phyloP scores from a whole-genome alignment of 2,113 vertebrate species.

The Pterocles burchelli region DNA sequence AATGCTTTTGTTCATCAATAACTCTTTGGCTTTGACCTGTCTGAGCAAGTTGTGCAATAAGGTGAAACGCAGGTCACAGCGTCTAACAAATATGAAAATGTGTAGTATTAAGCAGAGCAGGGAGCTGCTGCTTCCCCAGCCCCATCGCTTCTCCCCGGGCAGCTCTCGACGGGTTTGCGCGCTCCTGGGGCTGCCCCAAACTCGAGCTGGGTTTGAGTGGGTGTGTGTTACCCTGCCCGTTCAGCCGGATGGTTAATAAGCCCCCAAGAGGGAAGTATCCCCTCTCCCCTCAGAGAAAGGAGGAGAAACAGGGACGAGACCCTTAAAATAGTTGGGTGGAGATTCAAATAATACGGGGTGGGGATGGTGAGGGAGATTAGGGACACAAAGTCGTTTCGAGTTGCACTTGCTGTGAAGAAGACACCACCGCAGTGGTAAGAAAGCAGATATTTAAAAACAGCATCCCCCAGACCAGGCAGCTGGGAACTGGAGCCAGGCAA shows the following conservation, averaged over 20 bases:
- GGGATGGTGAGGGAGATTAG: neutral
- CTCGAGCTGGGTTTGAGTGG: neutral
- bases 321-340: neutral
- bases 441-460: conserved; percentile 16
- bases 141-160: neutral
- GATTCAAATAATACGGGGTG: neutral
- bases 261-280: neutral
- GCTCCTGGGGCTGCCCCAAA: neutral
- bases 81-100: conserved; percentile 93
- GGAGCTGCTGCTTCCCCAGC: neutral
- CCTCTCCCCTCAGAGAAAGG: neutral
- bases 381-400: conserved; percentile 5
- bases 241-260: neutral
- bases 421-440: neutral
- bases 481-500: neutral
- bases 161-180: neutral
- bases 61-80: conserved; percentile 98
- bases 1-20: conserved; percentile 94
- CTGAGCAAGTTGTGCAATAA: conserved; percentile 87
- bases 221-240: neutral
- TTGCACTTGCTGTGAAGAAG: conserved; percentile 26
- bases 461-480: neutral
- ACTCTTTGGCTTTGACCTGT: conserved; percentile 98
- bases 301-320: neutral
- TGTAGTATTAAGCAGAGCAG: conserved; percentile 44